Evolutionary conservation across 2,113 vertebrate species (phyloP), one percentile per base, ranked within the genome.

Genomic region (Pycnonotus jocosus): DNA sequence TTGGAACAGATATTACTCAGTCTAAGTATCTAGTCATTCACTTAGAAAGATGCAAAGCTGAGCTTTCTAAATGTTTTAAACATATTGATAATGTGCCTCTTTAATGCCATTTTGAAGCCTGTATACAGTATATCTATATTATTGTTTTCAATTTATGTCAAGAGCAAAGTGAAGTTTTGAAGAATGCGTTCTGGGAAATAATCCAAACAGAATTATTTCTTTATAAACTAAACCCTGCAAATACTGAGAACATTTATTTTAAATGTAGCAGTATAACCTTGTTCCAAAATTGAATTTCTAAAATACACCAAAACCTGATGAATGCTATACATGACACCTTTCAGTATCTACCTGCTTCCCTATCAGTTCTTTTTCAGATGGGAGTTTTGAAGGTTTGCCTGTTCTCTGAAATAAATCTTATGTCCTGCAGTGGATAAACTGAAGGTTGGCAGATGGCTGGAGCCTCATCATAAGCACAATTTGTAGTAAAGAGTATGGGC

Each of bases 21-120:
- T 89, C 77, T 96, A 93, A 97, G 74, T 92, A 95, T 93, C 61
- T 95, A 92, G 65, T 69, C 89, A 89, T 95, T 97, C 96, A 89
- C 91, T 93, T 94, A 90, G 69, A 84, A 79, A 93, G 91, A 80
- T 76, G 74, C 85, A 83, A 88, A 81, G 50, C 68, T 95, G 81
- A 93, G 94, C 93, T 94, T 97, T 97, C 96, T 92, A 89, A 97
- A 94, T 73, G 84, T 85, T 93, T 97, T 94, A 95, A 96, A 96
- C 97, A 95, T 97, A 96, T 96, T 97, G 97, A 96, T 97, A 97
- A 97, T 97, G 95, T 95, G 74, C 57, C 76, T 96, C 54, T 94
- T 93, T 96, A 97, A 97, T 96, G 81, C 58, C 53, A 78, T 95
- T 96, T 93, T 96, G 92, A 94, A 95, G 50, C 87, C 91, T 86